Evolutionary conservation across 2,888 invertebrate genomes (phyloP).

Genomic region (Cerceris rybyensis): DNA sequence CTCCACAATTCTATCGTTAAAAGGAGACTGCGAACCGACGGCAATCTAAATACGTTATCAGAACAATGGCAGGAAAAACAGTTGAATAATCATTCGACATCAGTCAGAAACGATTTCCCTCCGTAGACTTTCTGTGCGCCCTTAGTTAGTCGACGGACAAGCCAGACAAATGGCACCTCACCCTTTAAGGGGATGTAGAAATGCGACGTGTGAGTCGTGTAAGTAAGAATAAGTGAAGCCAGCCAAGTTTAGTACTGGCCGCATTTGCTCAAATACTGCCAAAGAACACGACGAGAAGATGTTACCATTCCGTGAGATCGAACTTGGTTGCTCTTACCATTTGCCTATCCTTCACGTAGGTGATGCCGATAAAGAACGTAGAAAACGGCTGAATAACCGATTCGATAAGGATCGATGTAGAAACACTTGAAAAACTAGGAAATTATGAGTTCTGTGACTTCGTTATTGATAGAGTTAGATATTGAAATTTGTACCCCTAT

Average conservation of each 20-base stretch:
- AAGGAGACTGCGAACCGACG: constrained; percentile 7
- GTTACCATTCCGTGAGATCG: constrained; percentile 36
- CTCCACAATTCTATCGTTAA: neutral
- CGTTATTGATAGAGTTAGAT: neutral
- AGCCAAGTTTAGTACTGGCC: constrained; percentile 67
- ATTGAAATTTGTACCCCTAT: neutral
- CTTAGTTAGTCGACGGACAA: constrained; percentile 67
- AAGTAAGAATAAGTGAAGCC: constrained; percentile 75
- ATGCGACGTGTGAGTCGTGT: constrained; percentile 69
- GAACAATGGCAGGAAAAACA: constrained; percentile 53
- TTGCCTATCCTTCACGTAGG: constrained; percentile 6
- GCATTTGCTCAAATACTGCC: constrained; percentile 67
- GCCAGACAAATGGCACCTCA: constrained; percentile 74
- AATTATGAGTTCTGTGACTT: constrained; percentile 27
- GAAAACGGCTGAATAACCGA: constrained; percentile 31
- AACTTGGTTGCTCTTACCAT: constrained; percentile 32
- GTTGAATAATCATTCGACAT: constrained; percentile 61
- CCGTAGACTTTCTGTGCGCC: constrained; percentile 31
- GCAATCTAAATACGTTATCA: constrained; percentile 33
- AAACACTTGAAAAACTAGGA: constrained; percentile 23
- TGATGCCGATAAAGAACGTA: constrained; percentile 16
- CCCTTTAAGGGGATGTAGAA: constrained; percentile 58
- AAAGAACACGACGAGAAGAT: constrained; percentile 55
- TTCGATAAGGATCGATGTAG: constrained; percentile 35
- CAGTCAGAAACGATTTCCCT: constrained; percentile 55